Evolutionary conservation across 2,888 invertebrate species (phyloP), one percentile per base, ranked within the genome.

Genomic region (Balanococcus diminutus): DNA sequence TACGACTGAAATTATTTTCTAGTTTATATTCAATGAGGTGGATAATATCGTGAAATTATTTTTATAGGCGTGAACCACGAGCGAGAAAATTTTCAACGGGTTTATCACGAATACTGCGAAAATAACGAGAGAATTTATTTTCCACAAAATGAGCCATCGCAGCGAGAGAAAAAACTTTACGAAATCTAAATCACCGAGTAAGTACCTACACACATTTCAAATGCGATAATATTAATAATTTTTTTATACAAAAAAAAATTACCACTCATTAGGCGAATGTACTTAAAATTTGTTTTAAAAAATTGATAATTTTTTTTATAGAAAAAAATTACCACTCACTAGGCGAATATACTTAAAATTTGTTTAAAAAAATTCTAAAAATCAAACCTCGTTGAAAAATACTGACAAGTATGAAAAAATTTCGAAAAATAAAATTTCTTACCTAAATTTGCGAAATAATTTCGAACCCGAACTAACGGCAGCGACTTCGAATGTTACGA

Each of bases 361-460:
- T 6, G 16, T 56, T 9, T 14, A 16, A 28, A 67, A 67, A 67
- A 67, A 67, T 28, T 56, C 28, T 67, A 14, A 3, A 67, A 67
- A 28, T 0, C 2, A 28, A 67, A 67, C 14, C 14, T 2, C 28
- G 28, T 28, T 28, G 67, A 67, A 67, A 67, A 67, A 67, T 28
- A 67, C 31, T 16, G 1, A 16, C 67, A 16, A 0, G 0, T 1
- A 16, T 28, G 16, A 28, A 28, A 67, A 67, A 56, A 56, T 6
- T 28, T 28, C 28, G 14, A 67, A 67, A 67, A 67, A 56, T 8
- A 1, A 36, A 36, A 79, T 79, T 36, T 36, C 75, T 79, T 79
- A 79, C 75, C 75, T 79, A 56, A 56, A 56, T 79, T 79, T 79
- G 75, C 83, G 83, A 51, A 61, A 83, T 61, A 61, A 56, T 36